phyloP scores from a whole-genome alignment of 2,888 invertebrate genomes.

The Coelinius sp. region DNA sequence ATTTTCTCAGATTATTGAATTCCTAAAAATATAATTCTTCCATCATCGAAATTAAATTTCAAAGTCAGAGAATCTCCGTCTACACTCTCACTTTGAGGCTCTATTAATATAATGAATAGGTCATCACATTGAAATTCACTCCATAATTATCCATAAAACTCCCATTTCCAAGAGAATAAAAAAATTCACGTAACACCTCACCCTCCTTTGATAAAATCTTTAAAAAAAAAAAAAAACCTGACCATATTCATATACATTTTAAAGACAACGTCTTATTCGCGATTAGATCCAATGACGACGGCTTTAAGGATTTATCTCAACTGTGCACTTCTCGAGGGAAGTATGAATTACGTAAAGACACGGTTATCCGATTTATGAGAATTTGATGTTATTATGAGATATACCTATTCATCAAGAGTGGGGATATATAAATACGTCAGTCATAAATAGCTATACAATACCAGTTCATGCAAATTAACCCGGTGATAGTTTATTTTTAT shows the following conservation, averaged over 20 bases:
- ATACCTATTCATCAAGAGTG: not conserved
- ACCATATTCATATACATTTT: too few relatives aligned
- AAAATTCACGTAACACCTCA: not conserved
- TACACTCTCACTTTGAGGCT: too few relatives aligned
- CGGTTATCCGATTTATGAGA: constrained; percentile 34
- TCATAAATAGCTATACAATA: constrained; percentile 15
- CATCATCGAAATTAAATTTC: too few relatives aligned
- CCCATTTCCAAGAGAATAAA: not conserved
- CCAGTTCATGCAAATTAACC: constrained; percentile 15
- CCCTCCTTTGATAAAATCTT: not conserved
- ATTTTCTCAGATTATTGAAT: too few relatives aligned
- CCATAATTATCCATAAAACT: not conserved
- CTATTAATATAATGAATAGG: too few relatives aligned
- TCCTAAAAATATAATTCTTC: too few relatives aligned
- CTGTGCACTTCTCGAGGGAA: constrained; percentile 40
- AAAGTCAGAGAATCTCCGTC: too few relatives aligned
- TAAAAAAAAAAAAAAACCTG: too few relatives aligned
- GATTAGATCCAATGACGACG: constrained; percentile 29
- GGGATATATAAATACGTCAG: not conserved
- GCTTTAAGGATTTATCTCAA: constrained; percentile 2
- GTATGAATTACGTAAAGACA: constrained; percentile 43
- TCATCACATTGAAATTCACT: not conserved
- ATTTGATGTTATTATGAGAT: constrained; percentile 38
- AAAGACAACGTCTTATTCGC: constrained; percentile 14
- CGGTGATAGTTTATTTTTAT: constrained; percentile 4